Evolutionary conservation across 2,888 invertebrate species (phyloP), one percentile per base, ranked within the genome.

Genomic region (Malthinus flaveolus): DNA sequence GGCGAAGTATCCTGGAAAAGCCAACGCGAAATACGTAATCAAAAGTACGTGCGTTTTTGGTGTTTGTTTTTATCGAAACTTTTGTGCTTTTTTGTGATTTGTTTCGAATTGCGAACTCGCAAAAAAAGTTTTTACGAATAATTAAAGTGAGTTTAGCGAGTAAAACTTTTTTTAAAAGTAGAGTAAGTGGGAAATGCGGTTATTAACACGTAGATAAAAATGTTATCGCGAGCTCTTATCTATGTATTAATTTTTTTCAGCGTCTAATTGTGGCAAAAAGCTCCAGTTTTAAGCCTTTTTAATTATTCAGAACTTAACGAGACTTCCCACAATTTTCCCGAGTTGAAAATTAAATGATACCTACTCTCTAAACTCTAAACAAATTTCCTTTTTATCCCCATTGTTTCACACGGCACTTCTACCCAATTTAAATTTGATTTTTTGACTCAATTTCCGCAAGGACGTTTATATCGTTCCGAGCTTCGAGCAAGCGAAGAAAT

Each of bases 1-100:
- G 31, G 11, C 49, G 32, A 32, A 10, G 44, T 36, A 45, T 51
- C 51, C 51, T 51, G 51, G 11, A 44, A 49, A 32, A 15, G 51
- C 39, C 15, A 42, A 51, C 33, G 33, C 44, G 44, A 34, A 45
- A 45, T 44, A 44, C 34, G 51, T 51, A 51, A 45, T 34, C 34
- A 51, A 37, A 33, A 49, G 39, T 37, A 39, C 37, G 49, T 49
- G 49, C 39, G 49, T 39, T 32, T 5, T 36, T 32, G 37, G 11
- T 32, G 39, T 49, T 32, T 39, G 37, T 39, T 49, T 37, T 31
- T n/a, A 23, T 23, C 23, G 5, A 23, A 23, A 23, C 2, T 23
- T 23, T 23, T 23, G 23, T 23, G 23, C 23, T 23, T 23, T 23
- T 23, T 23, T 2, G 23, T 23, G 23, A 42, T 42, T 42, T 12